Base-by-base conservation (phyloP, 92 coral and sea anemone genomes). In the Epizoanthus fatuus region DNA sequence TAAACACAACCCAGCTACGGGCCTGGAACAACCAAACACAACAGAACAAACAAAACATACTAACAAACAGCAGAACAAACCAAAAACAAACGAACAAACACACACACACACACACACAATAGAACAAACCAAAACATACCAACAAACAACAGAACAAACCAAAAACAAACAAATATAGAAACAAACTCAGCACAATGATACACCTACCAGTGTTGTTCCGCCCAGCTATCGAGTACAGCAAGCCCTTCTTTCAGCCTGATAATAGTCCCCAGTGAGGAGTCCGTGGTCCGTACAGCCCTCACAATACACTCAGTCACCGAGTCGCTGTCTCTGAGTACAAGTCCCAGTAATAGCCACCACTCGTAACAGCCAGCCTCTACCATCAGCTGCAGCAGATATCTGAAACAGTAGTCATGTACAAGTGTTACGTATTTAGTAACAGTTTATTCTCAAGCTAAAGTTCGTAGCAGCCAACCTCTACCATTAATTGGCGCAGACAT, bases 311-410 rank as follows among this genome's bases (percentile, higher is more conserved):
- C 90, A 19, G 95, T 95, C 63, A 97, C 84, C 20, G 95, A 86
- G 66, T 87, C 93, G 68, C 91, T 92, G 79, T 97, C 99, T 88
- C 99, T 92, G 75, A 97, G 91, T 11, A 92, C 92, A n/a, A 93
- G 40, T 2, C 95, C 94, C 16, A 97, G 90, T 12, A 97, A 76
- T 22, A 97, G 79, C 93, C 98, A 95, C 99, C 99, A 97, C 65
- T 97, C 99, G 80, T 95, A 94, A 86, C 99, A 97, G 29, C 79
- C 59, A 5, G 99, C 98, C 51, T 97, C 99, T 65, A 91, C 76
- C 86, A 97, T 88, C 29, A 87, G 86, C 77, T 95, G 94, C 53
- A 97, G 86, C 32, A 97, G 88, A 84, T 83, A 97, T 53, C 99
- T 97, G 81, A 2, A 40, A 29, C 15, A 63, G 11, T 1, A 9